Percentiles rank a stretch among this genome's conserved stretches.
phyloP scores from a whole-genome alignment of 2,113 vertebrate genomes.

The Rhynchopsitta pachyrhyncha region DNA sequence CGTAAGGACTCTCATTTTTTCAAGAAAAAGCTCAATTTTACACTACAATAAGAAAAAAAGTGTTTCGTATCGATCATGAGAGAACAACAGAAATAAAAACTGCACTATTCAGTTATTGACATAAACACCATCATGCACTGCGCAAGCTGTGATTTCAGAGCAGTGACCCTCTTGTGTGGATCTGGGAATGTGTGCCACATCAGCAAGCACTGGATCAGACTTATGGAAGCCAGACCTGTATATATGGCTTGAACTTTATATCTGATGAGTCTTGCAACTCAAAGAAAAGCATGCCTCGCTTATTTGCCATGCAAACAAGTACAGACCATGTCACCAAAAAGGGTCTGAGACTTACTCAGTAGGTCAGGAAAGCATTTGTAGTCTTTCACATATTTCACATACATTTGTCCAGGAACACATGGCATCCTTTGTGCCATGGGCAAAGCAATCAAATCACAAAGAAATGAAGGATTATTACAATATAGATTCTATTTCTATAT shows the following conservation, averaged over 20 bases:
- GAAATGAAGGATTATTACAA: not conserved
- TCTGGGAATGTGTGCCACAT: not conserved
- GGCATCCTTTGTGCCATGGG: not conserved
- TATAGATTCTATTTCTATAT: not conserved
- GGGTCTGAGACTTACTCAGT: conserved; percentile 18
- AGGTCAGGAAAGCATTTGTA: conserved; percentile 19
- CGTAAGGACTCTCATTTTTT: not conserved
- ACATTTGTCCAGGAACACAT: not conserved
- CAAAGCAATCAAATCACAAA: not conserved
- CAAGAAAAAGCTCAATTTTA: not conserved
- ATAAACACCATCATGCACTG: not conserved
- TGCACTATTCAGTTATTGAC: not conserved
- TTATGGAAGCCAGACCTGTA: not conserved
- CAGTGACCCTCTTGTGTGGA: not conserved
- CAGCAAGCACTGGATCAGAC: not conserved
- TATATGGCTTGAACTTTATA: not conserved
- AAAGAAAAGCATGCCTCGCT: not conserved
- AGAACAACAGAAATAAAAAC: not conserved
- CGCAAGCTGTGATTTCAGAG: not conserved
- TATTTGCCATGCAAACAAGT: not conserved
- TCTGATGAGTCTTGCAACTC: not conserved
- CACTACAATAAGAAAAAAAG: not conserved
- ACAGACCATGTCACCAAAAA: not conserved
- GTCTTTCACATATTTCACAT: conserved; percentile 37
- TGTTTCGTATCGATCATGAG: not conserved